A percentile compares a stretch with the other conserved stretches of the same genome.
Evolutionary conservation across 2,888 invertebrate species (phyloP).

Genomic region (Synanthedon myopaeformis): DNA sequence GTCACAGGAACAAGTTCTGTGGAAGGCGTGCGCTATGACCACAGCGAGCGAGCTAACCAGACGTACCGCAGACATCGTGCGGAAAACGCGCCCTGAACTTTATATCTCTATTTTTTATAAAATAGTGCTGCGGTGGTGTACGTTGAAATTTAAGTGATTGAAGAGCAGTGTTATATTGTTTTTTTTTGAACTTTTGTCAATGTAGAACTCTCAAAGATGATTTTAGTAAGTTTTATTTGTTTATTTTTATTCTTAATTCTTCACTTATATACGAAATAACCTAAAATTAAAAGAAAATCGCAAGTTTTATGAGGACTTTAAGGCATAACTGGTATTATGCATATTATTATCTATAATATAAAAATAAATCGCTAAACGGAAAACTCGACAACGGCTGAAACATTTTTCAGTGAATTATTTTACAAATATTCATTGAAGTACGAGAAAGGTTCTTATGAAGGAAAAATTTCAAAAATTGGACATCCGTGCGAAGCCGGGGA

Average conservation of each 20-base stretch:
- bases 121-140: background rate
- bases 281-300: too few relatives aligned
- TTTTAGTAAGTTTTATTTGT: constrained; percentile 16
- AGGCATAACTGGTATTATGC: too few relatives aligned
- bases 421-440: too few relatives aligned
- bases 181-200: background rate
- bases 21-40: constrained; percentile 15
- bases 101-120: background rate
- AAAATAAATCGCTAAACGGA: too few relatives aligned
- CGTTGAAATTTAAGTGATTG: background rate
- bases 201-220: constrained; percentile 11
- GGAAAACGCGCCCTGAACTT: constrained; percentile 15
- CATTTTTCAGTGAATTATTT: too few relatives aligned
- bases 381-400: too few relatives aligned
- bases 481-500: too few relatives aligned
- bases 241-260: background rate
- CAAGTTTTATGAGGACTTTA: too few relatives aligned
- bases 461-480: too few relatives aligned
- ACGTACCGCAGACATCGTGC: constrained; percentile 49
- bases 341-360: too few relatives aligned
- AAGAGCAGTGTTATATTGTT: background rate
- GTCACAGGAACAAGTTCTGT: constrained; percentile 11
- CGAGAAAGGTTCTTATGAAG: too few relatives aligned
- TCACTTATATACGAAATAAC: too few relatives aligned
- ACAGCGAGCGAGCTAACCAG: constrained; percentile 17